Conservation (phyloP, 2,797 vertebrate species). For the Bovichtus variegatus region DNA sequence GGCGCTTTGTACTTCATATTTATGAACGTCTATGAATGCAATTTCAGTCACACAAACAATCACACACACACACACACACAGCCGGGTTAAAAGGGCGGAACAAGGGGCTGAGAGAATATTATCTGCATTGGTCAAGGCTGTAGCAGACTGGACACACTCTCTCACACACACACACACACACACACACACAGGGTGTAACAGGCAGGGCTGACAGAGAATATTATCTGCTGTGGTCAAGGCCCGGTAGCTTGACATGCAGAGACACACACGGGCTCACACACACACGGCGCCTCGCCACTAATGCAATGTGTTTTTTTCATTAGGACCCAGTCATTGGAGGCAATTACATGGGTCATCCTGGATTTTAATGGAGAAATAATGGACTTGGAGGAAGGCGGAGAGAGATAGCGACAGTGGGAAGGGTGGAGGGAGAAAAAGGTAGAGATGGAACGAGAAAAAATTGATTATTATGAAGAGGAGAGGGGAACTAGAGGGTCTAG, state of each 20-base stretch:
- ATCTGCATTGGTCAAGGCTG: conserved; percentile 50
- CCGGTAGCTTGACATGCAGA: conserved; percentile 19
- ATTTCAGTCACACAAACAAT: background rate
- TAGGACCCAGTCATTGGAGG: conserved; percentile 43
- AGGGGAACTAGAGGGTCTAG: no score
- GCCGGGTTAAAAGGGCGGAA: conserved; percentile 31
- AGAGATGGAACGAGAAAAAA: background rate
- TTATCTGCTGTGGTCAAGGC: conserved; percentile 50
- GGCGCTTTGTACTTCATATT: conserved; percentile 19
- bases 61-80: background rate
- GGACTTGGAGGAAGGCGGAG: conserved; percentile 27
- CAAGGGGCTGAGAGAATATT: conserved; percentile 35
- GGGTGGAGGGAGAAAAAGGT: background rate
- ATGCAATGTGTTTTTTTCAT: conserved; percentile 56
- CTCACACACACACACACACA: background rate
- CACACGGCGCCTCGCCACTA: background rate
- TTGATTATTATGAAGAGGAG: conserved; percentile 1
- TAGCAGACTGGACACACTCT: background rate
- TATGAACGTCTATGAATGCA: conserved; percentile 15
- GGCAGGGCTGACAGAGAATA: conserved; percentile 40
- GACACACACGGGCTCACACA: background rate
- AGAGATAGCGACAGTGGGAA: conserved; percentile 5
- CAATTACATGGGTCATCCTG: conserved; percentile 67
- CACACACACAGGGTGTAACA: conserved; percentile 35
- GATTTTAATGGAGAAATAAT: conserved; percentile 73